A percentile compares a stretch with the other conserved stretches of the same genome.
phyloP scores from a whole-genome alignment of 2,113 vertebrate species.

The Epinephelus fuscoguttatus region DNA sequence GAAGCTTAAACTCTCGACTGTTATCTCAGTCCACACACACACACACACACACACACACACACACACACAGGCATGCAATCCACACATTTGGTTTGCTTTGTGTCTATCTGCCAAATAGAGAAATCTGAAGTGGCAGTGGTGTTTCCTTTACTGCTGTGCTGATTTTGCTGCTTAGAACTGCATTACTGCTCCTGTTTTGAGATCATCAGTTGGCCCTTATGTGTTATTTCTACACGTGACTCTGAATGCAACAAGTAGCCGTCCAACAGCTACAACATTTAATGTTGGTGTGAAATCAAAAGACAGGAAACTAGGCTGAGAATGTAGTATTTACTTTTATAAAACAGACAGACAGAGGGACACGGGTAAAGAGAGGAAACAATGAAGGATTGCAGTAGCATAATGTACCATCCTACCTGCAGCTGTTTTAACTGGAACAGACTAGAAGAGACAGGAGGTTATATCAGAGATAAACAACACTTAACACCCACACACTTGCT shows the following conservation, averaged over 20 bases:
- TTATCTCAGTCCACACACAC: too few species aligned
- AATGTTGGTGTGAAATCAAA: background rate
- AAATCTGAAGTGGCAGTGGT: too few species aligned
- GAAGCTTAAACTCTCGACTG: too few species aligned
- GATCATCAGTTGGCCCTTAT: background rate
- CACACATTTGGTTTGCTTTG: too few species aligned
- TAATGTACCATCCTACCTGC: conserved; percentile 57
- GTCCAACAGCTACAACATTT: background rate
- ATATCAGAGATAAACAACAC: conserved; percentile 68
- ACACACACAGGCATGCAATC: too few species aligned
- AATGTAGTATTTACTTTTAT: background rate
- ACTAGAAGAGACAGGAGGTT: conserved; percentile 49
- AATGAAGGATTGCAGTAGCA: conserved; percentile 26
- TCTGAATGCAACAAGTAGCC: background rate
- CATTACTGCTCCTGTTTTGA: background rate
- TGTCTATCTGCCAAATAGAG: too few species aligned
- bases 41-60: too few species aligned
- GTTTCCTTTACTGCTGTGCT: too few species aligned
- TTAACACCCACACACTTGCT: conserved; percentile 60
- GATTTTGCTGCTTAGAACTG: background rate
- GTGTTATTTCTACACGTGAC: background rate
- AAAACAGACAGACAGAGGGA: background rate
- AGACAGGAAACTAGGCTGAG: background rate
- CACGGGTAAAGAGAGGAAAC: conserved; percentile 26
- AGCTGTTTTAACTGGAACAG: conserved; percentile 58